A percentile compares a stretch with the other conserved stretches of the same genome.
Conservation (phyloP, 2,113 vertebrate genomes). For the Petromus typicus region DNA sequence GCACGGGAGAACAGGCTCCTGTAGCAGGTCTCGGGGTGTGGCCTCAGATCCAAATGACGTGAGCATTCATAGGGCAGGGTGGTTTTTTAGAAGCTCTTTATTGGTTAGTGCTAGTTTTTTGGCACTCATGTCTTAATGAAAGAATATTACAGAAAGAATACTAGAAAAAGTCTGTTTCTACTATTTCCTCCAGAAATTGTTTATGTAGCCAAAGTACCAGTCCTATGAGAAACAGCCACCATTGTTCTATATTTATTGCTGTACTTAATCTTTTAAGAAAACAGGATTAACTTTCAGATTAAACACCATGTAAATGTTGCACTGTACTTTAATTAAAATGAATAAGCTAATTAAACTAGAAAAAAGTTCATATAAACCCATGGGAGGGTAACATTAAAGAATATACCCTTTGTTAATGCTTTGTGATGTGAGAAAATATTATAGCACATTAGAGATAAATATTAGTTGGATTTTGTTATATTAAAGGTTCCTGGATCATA, state of each 20-base stretch:
- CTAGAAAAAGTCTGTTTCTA: conserved; percentile 44
- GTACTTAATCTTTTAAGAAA: conserved; percentile 82
- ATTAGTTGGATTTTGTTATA: conserved; percentile 77
- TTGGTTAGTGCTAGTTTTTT: conserved; percentile 21
- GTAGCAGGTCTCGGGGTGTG: background rate
- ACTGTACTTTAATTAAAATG: conserved; percentile 79
- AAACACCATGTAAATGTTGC: conserved; percentile 80
- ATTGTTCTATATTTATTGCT: conserved; percentile 81
- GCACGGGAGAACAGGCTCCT: background rate
- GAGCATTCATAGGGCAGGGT: background rate
- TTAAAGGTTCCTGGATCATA: conserved; percentile 70
- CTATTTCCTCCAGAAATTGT: conserved; percentile 58
- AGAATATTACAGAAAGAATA: conserved; percentile 40
- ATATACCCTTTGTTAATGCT: conserved; percentile 80
- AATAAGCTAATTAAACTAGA: conserved; percentile 76
- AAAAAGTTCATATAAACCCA: conserved; percentile 77
- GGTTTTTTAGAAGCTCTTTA: background rate
- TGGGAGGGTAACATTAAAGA: conserved; percentile 67
- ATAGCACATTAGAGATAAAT: conserved; percentile 78
- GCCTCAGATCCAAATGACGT: background rate
- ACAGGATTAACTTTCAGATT: conserved; percentile 81
- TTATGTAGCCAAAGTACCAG: conserved; percentile 51
- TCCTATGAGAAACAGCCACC: conserved; percentile 72
- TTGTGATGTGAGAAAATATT: conserved; percentile 67
- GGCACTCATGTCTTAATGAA: background rate